Percentiles rank a stretch among this genome's conserved stretches.
phyloP scores from a whole-genome alignment of 2,797 vertebrate genomes.

The Rhinella marina region DNA sequence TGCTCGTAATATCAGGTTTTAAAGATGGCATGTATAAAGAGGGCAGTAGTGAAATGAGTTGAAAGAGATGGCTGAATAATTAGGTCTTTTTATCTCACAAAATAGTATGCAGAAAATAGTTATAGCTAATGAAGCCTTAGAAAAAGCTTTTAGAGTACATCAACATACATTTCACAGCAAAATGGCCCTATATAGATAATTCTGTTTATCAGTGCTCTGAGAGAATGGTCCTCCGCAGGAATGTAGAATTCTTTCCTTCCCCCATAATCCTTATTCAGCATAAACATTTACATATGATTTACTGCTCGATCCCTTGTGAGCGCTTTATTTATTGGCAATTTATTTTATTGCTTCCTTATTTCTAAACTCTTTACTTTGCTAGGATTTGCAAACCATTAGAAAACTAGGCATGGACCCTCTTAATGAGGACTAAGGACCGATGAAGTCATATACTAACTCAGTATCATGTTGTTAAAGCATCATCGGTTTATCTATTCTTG shows the following conservation, averaged over 20 bases:
- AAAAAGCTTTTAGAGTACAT: not conserved
- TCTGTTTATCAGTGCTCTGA: not conserved
- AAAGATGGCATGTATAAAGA: not conserved
- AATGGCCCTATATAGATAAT: slow-evolving; percentile 8
- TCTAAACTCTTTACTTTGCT: not conserved
- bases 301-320: not conserved
- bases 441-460: not conserved
- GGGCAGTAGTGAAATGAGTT: not conserved
- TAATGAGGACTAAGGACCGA: not conserved
- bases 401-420: not conserved
- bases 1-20: not conserved
- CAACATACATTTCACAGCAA: not conserved
- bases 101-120: not conserved
- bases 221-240: not conserved
- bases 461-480: too few relatives aligned
- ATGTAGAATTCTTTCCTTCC: not conserved
- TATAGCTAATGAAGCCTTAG: slow-evolving; percentile 1
- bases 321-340: not conserved
- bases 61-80: not conserved
- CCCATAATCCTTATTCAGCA: not conserved
- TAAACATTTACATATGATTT: slow-evolving; percentile 34
- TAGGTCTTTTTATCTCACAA: not conserved
- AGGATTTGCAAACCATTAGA: not conserved
- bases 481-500: too few relatives aligned
- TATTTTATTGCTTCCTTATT: not conserved